phyloP scores from a whole-genome alignment of 64 coral and sea anemone genomes.

The Actinia equina region DNA sequence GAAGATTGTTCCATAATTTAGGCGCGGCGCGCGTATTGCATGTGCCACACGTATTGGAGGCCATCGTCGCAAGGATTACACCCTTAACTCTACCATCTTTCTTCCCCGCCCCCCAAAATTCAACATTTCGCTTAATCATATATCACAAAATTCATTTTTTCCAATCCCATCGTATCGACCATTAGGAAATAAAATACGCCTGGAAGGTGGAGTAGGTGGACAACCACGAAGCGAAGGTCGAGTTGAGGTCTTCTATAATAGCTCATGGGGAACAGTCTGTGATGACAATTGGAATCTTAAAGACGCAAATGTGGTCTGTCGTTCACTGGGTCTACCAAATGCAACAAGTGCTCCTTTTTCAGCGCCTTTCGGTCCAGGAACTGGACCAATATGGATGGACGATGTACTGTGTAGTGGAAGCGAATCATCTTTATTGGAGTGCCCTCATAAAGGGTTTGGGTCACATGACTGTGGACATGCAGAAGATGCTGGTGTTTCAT shows the following conservation, averaged over 20 bases:
- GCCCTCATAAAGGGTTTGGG: slow-evolving; percentile 1
- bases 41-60: too few species aligned
- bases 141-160: too few species aligned
- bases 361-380: not conserved
- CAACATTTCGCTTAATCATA: too few species aligned
- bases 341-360: not conserved
- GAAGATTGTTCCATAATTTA: too few species aligned
- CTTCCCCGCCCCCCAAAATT: too few species aligned
- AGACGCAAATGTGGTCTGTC: not conserved
- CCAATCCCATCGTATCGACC: too few species aligned
- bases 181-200: not conserved
- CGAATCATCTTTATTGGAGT: slow-evolving; percentile 19
- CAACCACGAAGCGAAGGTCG: not conserved
- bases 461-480: not conserved
- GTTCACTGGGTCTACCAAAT: not conserved
- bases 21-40: too few species aligned
- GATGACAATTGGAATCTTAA: not conserved
- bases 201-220: not conserved
- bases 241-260: not conserved
- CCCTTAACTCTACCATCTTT: too few species aligned
- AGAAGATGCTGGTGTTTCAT: slow-evolving; percentile 17
- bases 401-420: slow-evolving; percentile 23
- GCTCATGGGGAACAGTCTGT: not conserved
- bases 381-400: slow-evolving; percentile 1
- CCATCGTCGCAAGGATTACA: too few species aligned